Base-by-base conservation (phyloP, 2,113 vertebrate genomes). In the Diglossa brunneiventris region DNA sequence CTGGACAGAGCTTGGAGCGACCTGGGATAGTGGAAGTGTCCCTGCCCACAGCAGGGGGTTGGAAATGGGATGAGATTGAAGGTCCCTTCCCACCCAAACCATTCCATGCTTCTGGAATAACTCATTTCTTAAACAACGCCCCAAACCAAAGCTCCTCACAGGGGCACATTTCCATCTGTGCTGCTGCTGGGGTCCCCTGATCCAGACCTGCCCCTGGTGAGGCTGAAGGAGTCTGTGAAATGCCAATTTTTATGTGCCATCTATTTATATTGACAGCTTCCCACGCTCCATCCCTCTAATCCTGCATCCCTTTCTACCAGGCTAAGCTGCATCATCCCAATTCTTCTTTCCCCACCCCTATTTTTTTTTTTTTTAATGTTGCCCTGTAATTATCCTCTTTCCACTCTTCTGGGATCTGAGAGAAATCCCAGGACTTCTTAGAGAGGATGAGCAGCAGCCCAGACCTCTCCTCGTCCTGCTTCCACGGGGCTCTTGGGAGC, bases 1-100 rank as follows among this genome's bases (percentile, higher is more conserved):
- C 0, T 61, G 69, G 75, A 79, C 0, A 0, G 24, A 16, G 58
- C 20, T 80, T 31, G 42, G 55, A 75, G 30, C n/a, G 2, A 0
- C 21, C 18, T 77, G 63, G 31, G 18, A 1, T 0, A 1, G 22
- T 3, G 72, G 8, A 0, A 21, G 2, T 77, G 63, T 37, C 17
- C 24, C 41, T 83, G 47, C 6, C 23, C 62, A 15, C 2, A 10
- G 10, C 27, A 55, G 62, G 12, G 11, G 23, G 58, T 61, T 28
- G 31, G 26, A 6, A 16, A 42, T 6, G 9, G 19, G 21, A 62
- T 55, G 18, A 27, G 1, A 3, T 2, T 35, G 13, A 23, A 49
- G 22, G 7, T 35, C 27, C 31, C 41, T 63, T 76, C 49, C 41
- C 6, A 35, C n/a, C 14, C n/a, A 62, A 47, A 47, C 14, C 47